Percentiles rank a stretch among this genome's conserved stretches.
Conservation (phyloP, 2,113 vertebrate genomes). For the Apodemus sylvaticus region DNA sequence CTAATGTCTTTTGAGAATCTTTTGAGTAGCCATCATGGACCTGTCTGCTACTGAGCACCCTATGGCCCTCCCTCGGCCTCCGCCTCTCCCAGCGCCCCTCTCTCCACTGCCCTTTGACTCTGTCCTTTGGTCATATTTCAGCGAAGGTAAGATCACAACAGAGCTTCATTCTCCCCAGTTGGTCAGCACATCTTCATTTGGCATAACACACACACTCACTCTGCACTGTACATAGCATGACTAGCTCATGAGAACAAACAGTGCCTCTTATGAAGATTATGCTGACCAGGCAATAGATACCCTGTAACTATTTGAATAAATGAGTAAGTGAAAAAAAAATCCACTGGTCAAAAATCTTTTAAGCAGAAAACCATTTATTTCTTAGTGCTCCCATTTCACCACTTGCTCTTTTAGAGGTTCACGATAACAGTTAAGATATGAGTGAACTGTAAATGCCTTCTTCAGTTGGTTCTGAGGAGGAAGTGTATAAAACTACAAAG, state of each 20-base stretch:
- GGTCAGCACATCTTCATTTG: not conserved
- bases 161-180: not conserved
- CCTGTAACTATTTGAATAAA: not conserved
- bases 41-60: not conserved
- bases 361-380: conserved; percentile 20
- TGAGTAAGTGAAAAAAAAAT: not conserved
- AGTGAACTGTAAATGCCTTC: conserved; percentile 42
- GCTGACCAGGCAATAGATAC: not conserved
- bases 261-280: not conserved
- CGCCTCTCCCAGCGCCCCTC: not conserved
- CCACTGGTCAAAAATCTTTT: conserved; percentile 42
- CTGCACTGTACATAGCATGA: not conserved
- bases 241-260: not conserved
- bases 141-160: not conserved
- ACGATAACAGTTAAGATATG: conserved; percentile 1
- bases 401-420: not conserved
- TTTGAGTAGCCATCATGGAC: conserved; percentile 35
- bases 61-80: not conserved
- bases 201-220: not conserved
- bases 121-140: not conserved
- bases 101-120: not conserved
- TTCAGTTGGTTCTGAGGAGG: not conserved
- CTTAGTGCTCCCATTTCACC: conserved; percentile 18
- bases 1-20: not conserved
- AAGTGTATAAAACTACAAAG: conserved; percentile 20